Conservation (phyloP, 1,140 invertebrate genomes). For the Drosophila azteca region DNA sequence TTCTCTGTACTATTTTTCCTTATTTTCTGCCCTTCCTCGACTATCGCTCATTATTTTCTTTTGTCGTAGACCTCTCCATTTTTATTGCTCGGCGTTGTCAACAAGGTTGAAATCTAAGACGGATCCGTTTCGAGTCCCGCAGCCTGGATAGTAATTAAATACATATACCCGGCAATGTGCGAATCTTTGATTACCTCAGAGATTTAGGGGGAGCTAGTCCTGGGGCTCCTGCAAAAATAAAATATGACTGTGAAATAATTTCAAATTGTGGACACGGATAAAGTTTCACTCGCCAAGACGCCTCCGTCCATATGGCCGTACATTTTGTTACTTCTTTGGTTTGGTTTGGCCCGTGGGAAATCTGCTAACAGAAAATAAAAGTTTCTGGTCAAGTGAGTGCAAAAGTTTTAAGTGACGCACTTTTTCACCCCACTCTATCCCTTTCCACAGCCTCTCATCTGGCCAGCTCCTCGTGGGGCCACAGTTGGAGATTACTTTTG, state of each 20-base stretch:
- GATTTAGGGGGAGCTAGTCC: constrained; percentile 29
- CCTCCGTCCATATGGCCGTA: constrained; percentile 20
- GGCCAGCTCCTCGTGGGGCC: neutral
- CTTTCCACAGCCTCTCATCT: neutral
- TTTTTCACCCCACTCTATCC: constrained; percentile 48
- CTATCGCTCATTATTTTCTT: constrained; percentile 41
- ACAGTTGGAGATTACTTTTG: constrained; percentile 48
- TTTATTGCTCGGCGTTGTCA: constrained; percentile 64
- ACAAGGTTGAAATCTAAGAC: constrained; percentile 59
- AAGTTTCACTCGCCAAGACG: constrained; percentile 51
- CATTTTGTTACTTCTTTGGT: constrained; percentile 57
- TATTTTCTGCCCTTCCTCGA: constrained; percentile 22
- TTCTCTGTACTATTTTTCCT: constrained; percentile 52
- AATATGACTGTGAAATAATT: constrained; percentile 81
- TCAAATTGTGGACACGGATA: constrained; percentile 80
- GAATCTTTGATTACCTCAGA: constrained; percentile 72
- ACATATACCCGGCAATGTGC: constrained; percentile 14
- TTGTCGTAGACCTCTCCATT: constrained; percentile 52
- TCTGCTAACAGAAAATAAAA: constrained; percentile 82
- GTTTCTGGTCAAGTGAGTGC: constrained; percentile 82
- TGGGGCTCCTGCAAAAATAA: constrained; percentile 56
- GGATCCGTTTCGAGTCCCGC: constrained; percentile 39
- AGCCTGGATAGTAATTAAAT: constrained; percentile 58
- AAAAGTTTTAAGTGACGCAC: constrained; percentile 82
- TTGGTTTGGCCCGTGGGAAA: constrained; percentile 79